A percentile compares a stretch with the other conserved stretches of the same genome.
Evolutionary conservation across 2,113 vertebrate genomes (phyloP).

Genomic region (Passerina amoena): DNA sequence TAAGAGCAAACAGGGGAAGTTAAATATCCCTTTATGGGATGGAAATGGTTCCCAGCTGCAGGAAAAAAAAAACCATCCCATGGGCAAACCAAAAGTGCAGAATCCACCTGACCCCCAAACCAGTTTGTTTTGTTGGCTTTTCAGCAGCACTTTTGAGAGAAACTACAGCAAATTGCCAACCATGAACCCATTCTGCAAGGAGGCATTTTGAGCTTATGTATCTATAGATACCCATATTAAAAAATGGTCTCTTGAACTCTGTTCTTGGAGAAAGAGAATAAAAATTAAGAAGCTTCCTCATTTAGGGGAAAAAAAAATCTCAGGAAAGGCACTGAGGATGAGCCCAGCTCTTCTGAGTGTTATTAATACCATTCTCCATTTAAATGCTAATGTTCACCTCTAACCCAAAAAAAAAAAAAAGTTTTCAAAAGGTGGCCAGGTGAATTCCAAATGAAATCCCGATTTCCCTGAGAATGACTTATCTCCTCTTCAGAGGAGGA

Average conservation of each 20-base stretch:
- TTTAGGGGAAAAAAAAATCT: not conserved
- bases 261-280: not conserved
- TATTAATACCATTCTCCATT: slow-evolving; percentile 59
- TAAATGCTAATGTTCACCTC: slow-evolving; percentile 73
- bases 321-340: slow-evolving; percentile 18
- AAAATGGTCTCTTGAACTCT: slow-evolving; percentile 7
- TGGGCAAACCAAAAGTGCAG: not conserved
- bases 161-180: not conserved
- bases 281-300: slow-evolving; percentile 4
- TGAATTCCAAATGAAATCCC: slow-evolving; percentile 56
- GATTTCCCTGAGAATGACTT: slow-evolving; percentile 41
- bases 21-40: not conserved
- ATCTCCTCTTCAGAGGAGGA: not conserved
- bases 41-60: not conserved
- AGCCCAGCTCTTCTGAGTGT: slow-evolving; percentile 39
- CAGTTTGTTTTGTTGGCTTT: not conserved
- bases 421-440: slow-evolving; percentile 14
- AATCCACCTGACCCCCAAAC: not conserved
- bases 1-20: not conserved
- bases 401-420: not conserved
- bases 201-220: not conserved
- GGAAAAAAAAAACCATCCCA: not conserved
- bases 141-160: not conserved
- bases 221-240: not conserved
- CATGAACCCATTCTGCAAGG: not conserved